phyloP scores from a whole-genome alignment of 2,888 invertebrate genomes.

The Lasius platythorax region DNA sequence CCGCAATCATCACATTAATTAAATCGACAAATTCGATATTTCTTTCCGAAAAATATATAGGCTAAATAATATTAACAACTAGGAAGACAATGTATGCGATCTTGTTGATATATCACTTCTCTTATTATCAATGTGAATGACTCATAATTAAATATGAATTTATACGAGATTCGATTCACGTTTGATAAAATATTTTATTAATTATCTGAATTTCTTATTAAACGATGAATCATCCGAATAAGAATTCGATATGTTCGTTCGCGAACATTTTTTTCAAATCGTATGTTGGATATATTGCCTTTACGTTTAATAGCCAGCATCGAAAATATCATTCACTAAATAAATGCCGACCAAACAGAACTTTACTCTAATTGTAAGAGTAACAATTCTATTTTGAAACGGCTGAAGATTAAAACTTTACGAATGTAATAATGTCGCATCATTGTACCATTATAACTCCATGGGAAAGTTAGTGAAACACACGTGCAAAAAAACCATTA shows the following conservation, averaged over 20 bases:
- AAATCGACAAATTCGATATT: not conserved
- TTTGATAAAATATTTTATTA: not conserved
- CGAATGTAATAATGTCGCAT: not conserved
- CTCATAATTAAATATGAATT: not conserved
- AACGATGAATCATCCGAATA: not conserved
- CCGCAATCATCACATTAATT: conserved; percentile 10
- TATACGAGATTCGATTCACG: not conserved
- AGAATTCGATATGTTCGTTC: not conserved
- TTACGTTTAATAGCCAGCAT: not conserved
- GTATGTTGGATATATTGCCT: not conserved
- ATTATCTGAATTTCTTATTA: not conserved
- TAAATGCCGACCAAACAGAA: not conserved
- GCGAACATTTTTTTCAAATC: not conserved
- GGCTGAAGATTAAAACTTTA: not conserved
- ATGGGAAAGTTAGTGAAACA: not conserved
- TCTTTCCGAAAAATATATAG: not conserved
- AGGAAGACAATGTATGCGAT: too few species aligned
- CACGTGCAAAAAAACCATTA: not conserved
- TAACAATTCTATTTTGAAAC: conserved; percentile 18
- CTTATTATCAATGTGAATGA: not conserved
- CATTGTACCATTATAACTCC: not conserved
- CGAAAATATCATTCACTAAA: not conserved
- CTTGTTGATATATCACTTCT: too few species aligned
- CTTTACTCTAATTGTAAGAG: too few species aligned
- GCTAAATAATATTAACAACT: not conserved